These are phyloP conservation scores for Pecten maximus DNA, from an alignment of 2,888 invertebrate species.

Conservation along the genomic window DNA sequence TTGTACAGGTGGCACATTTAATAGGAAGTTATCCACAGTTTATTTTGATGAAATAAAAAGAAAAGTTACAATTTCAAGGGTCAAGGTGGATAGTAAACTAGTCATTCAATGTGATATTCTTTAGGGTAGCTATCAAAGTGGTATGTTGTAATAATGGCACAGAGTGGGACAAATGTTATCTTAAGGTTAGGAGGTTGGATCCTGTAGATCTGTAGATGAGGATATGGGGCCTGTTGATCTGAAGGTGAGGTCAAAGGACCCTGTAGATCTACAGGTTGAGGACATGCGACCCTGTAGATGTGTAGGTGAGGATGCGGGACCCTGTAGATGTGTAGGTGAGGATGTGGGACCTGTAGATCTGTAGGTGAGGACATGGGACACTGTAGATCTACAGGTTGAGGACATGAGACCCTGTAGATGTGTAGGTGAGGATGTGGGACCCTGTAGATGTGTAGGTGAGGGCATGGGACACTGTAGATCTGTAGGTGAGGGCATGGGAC, in stretches of 20 bases:
- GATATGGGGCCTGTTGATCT: no score
- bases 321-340: neutral
- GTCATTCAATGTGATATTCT: no score
- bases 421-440: no score
- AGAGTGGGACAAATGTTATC: neutral
- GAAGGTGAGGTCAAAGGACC: no score
- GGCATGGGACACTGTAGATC: neutral
- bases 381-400: neutral
- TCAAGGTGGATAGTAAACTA: no score
- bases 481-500: neutral
- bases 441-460: neutral
- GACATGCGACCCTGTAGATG: no score
- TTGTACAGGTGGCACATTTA: neutral
- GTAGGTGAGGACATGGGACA: neutral
- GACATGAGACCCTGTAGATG: no score
- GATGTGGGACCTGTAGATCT: neutral
- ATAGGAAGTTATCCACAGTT: neutral
- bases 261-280: no score
- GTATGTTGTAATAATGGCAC: neutral
- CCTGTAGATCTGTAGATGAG: no score
- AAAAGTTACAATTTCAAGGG: no score
- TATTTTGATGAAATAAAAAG: no score
- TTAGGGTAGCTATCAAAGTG: neutral
- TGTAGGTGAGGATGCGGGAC: no score
- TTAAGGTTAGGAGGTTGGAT: neutral